Evolutionary conservation across 2,888 invertebrate genomes (phyloP).

Genomic region (Pteria penguin): DNA sequence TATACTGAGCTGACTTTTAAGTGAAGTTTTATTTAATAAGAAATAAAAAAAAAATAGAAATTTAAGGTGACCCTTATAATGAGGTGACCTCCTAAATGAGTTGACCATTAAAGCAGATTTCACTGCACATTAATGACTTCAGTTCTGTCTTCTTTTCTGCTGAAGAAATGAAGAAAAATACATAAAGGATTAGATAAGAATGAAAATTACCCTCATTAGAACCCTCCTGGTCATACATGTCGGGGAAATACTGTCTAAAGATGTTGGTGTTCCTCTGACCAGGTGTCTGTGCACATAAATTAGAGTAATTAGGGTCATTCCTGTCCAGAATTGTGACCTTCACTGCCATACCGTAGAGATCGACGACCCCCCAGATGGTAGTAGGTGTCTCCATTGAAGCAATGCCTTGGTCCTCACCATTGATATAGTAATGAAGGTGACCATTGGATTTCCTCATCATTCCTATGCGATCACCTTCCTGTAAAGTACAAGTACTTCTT

Average conservation of each 20-base stretch:
- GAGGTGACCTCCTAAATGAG: not conserved
- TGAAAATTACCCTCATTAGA: slow-evolving; percentile 49
- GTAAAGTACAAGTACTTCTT: no score
- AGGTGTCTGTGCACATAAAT: slow-evolving; percentile 55
- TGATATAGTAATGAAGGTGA: slow-evolving; percentile 94
- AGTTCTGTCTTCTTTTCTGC: no score
- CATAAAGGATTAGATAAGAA: not conserved
- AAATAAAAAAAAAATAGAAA: no score
- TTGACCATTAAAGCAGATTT: not conserved
- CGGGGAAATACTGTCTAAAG: slow-evolving; percentile 66
- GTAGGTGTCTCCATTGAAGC: slow-evolving; percentile 90
- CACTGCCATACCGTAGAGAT: slow-evolving; percentile 87
- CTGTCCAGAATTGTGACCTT: slow-evolving; percentile 77
- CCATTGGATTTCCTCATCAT: slow-evolving; percentile 92
- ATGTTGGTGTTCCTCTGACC: slow-evolving; percentile 52
- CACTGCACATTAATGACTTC: not conserved
- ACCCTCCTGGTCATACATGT: slow-evolving; percentile 68
- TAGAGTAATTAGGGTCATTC: slow-evolving; percentile 65
- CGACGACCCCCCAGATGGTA: slow-evolving; percentile 95
- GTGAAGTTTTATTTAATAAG: no score
- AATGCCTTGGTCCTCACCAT: slow-evolving; percentile 90
- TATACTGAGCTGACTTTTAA: no score
- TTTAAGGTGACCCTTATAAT: no score
- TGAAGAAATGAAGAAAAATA: not conserved
- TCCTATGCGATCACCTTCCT: slow-evolving; percentile 95